Percentiles rank a stretch among this genome's conserved stretches.
These are phyloP conservation scores for Poeciliopsis occidentalis DNA, from an alignment of 2,113 vertebrate species.

Conservation along the genomic window DNA sequence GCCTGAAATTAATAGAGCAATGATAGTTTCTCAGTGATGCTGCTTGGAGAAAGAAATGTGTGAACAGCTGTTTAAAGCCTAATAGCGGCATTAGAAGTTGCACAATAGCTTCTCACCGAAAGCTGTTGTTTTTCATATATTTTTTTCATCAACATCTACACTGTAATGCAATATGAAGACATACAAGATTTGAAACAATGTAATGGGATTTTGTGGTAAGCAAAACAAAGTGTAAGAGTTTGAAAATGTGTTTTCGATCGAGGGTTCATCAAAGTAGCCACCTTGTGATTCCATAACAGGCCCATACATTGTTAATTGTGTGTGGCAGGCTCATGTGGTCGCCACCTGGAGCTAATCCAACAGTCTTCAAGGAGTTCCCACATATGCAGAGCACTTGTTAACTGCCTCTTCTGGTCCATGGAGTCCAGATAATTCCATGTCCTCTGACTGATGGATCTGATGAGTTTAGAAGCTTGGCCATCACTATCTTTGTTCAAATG, in stretches of 20 bases:
- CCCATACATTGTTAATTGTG: slow-evolving; percentile 5
- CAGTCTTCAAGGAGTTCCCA: neutral
- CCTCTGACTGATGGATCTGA: neutral
- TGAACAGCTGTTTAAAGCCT: neutral
- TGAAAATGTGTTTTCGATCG: neutral
- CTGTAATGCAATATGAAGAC: neutral
- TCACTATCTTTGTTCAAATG: slow-evolving; percentile 2
- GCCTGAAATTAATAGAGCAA: neutral
- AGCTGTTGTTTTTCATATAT: neutral
- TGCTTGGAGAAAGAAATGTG: neutral
- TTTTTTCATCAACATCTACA: neutral
- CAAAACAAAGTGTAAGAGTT: neutral
- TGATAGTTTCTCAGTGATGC: slow-evolving; percentile 1
- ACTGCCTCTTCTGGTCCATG: neutral
- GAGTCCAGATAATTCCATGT: slow-evolving; percentile 4
- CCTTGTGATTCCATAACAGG: neutral
- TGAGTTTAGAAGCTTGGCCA: neutral
- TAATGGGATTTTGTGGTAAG: neutral
- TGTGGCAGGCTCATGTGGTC: slow-evolving; percentile 10
- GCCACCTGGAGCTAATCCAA: neutral
- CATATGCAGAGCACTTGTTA: slow-evolving; percentile 9
- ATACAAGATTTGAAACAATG: neutral
- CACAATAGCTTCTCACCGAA: neutral
- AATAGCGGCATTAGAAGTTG: neutral
- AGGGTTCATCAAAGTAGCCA: slow-evolving; percentile 1